Conservation (phyloP, 2,888 invertebrate genomes). For the Conus canariensis region DNA sequence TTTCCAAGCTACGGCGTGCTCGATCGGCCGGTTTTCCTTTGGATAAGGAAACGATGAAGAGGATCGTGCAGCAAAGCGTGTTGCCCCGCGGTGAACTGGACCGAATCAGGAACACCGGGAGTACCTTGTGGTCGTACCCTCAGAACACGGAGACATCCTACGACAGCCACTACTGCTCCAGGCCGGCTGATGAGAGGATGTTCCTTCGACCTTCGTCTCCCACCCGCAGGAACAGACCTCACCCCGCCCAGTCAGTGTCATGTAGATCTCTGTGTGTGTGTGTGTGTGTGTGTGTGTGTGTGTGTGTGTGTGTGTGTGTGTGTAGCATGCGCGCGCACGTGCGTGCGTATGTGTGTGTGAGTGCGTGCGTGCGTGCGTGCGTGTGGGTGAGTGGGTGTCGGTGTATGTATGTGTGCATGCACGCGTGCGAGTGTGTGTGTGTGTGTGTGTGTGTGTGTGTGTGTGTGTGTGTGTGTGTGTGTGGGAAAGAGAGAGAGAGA, state of each 20-base stretch:
- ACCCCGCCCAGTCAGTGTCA: conserved; percentile 70
- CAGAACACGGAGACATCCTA: conserved; percentile 65
- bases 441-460: neutral
- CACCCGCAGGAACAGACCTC: conserved; percentile 72
- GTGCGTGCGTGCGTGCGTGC: neutral
- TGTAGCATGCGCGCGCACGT: neutral
- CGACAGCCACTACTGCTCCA: conserved; percentile 59
- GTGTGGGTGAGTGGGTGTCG: neutral
- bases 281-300: conserved; percentile 16
- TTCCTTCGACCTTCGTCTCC: conserved; percentile 64
- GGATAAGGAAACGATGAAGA: conserved; percentile 59
- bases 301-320: conserved; percentile 19
- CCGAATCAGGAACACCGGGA: conserved; percentile 64
- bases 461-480: too few species aligned
- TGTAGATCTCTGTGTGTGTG: neutral
- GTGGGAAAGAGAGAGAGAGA: too few species aligned
- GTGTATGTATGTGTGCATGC: neutral
- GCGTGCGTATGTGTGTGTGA: neutral
- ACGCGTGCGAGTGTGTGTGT: neutral
- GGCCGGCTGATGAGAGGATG: conserved; percentile 59
- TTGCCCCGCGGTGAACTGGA: conserved; percentile 59
- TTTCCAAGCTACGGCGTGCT: conserved; percentile 62
- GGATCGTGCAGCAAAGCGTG: conserved; percentile 53
- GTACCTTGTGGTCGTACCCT: conserved; percentile 63
- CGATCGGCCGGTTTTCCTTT: conserved; percentile 65